phyloP scores from a whole-genome alignment of 2,888 invertebrate species.

The Callyntrura sp. region DNA sequence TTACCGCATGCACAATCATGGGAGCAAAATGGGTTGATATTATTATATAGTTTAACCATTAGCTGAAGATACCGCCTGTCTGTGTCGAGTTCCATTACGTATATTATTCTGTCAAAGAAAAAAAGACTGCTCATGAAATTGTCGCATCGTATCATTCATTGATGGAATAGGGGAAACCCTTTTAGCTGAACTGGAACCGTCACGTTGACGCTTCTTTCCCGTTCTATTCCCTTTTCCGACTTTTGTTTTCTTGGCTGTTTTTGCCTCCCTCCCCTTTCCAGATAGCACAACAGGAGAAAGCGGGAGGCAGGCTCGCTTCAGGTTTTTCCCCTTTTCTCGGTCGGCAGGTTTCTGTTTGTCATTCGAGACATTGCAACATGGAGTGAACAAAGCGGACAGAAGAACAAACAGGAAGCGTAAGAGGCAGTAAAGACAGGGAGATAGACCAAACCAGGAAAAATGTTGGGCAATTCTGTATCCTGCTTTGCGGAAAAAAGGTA shows the following conservation, averaged over 20 bases:
- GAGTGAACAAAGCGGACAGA: conserved; percentile 37
- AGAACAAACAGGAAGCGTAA: conserved; percentile 40
- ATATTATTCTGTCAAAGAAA: conserved; percentile 60
- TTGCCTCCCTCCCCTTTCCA: neutral
- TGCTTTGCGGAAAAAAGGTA: conserved; percentile 47
- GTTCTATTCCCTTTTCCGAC: conserved; percentile 46
- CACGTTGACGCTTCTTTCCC: conserved; percentile 75
- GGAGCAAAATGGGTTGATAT: conserved; percentile 12
- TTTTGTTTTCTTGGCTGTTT: neutral
- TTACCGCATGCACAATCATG: conserved; percentile 10
- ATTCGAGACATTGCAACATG: conserved; percentile 46
- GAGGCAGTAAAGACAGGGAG: conserved; percentile 8
- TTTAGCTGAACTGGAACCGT: conserved; percentile 77
- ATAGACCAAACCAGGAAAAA: conserved; percentile 8
- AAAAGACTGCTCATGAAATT: conserved; percentile 70
- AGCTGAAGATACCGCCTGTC: conserved; percentile 37
- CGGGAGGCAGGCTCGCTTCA: conserved; percentile 13
- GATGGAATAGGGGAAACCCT: conserved; percentile 66
- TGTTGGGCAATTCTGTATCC: conserved; percentile 41
- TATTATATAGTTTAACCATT: conserved; percentile 48
- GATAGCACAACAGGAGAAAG: neutral
- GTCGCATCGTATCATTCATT: conserved; percentile 74
- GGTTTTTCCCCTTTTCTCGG: conserved; percentile 49
- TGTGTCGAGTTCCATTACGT: conserved; percentile 64
- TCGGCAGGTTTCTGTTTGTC: conserved; percentile 54